phyloP scores from a whole-genome alignment of 1,140 invertebrate genomes.

The Ceratosolen solmsi region DNA sequence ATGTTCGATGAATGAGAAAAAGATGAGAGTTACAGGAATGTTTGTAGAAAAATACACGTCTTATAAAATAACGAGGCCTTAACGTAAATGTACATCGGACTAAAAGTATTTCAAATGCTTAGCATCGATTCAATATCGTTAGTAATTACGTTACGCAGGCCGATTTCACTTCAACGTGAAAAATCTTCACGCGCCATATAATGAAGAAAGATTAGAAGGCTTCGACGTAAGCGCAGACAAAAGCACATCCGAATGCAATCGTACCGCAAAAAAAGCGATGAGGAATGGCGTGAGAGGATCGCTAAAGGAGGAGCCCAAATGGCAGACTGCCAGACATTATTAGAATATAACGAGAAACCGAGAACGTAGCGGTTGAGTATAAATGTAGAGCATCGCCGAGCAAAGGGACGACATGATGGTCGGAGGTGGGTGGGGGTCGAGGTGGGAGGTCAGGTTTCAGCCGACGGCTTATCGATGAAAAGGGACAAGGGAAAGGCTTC shows the following conservation, averaged over 20 bases:
- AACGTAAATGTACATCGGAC: too few relatives aligned
- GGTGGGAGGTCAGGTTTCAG: constrained; percentile 35
- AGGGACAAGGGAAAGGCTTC: constrained; percentile 44
- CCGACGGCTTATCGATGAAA: constrained; percentile 45
- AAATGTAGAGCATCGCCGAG: too few relatives aligned
- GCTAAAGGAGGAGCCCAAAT: constrained; percentile 11
- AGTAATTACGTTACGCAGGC: too few relatives aligned
- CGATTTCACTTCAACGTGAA: background rate
- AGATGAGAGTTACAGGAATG: too few relatives aligned
- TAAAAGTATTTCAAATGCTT: too few relatives aligned
- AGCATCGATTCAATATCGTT: too few relatives aligned
- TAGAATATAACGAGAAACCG: constrained; percentile 64
- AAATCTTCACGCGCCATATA: background rate
- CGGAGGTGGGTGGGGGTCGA: too few relatives aligned
- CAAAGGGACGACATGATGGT: too few relatives aligned
- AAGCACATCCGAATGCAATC: background rate
- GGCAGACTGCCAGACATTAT: constrained; percentile 69
- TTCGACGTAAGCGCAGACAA: background rate
- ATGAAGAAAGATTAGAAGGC: background rate
- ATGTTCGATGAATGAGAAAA: too few relatives aligned
- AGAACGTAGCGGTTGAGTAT: background rate
- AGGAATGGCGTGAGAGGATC: background rate
- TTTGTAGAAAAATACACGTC: too few relatives aligned
- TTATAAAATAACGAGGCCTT: too few relatives aligned
- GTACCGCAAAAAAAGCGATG: background rate